Evolutionary conservation across 2,888 invertebrate genomes (phyloP), one percentile per base, ranked within the genome.

Genomic region (Zygothrica quintamaculata): DNA sequence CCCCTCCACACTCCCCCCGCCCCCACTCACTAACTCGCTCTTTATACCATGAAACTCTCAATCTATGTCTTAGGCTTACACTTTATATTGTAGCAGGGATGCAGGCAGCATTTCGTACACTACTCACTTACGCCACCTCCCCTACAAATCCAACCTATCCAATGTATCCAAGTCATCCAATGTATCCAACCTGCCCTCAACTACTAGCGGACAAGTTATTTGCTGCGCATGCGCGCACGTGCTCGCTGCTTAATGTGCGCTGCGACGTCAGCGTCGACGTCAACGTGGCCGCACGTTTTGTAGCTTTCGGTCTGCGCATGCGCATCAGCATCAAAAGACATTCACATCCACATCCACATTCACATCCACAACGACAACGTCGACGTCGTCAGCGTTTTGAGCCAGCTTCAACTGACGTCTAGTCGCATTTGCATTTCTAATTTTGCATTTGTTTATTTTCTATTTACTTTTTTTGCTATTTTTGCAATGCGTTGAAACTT

Each of bases 161-260:
- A n/a, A n/a, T n/a, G n/a, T n/a, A n/a, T n/a, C n/a, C n/a, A n/a
- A n/a, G n/a, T n/a, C n/a, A n/a, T n/a, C n/a, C n/a, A n/a, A n/a
- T n/a, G n/a, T n/a, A n/a, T n/a, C n/a, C 9, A 9, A 12, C 12
- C 29, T 6, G 34, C 7, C 26, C 9, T 1, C 4, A n/a, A 16
- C 55, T 36, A 9, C 34, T 34, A 48, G 36, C 57, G 58, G 60
- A 77, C 74, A 57, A 86, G 80, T 81, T 87, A 87, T 78, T 81
- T 84, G 79, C 79, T 79, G 86, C 70, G 72, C 85, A 77, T 84
- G 80, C 67, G 84, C 86, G 84, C 87, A 87, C 87, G 84, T 87
- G 87, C 87, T 77, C 52, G 68, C 72, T 59, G 82, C 73, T 80
- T 85, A 80, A 78, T 75, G 81, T 64, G 59, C 58, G 65, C 70